Base-by-base conservation (phyloP, 2,888 invertebrate genomes). In the Sphaeridia pumilis region DNA sequence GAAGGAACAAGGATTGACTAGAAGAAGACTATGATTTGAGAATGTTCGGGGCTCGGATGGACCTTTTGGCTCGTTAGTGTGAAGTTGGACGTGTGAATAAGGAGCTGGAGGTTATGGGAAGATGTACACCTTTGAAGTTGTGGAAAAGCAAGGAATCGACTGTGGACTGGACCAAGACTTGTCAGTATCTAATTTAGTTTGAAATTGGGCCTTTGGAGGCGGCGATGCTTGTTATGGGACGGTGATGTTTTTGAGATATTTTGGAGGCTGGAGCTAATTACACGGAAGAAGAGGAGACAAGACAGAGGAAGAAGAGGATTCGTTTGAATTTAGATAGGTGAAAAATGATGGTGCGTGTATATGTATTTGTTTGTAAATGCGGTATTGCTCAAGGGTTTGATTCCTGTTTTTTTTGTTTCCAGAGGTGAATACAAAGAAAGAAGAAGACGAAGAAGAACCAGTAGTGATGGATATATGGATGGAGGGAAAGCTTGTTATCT, bases 51-150 rank as follows among this genome's bases (percentile, higher is more conserved):
- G n/a, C n/a, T n/a, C n/a, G n/a, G n/a, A n/a, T n/a, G n/a, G n/a
- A 38, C 20, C 38, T 38, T 38, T 38, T 7, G 17, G 38, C 38
- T 38, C 20, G 38, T 38, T 38, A 38, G 38, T 38, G 38, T 38
- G 38, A 38, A 38, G 38, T 5, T n/a, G 17, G 38, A 38, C 38
- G 38, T 38, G 38, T 38, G n/a, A n/a, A n/a, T 38, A 38, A 38
- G 38, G 38, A 38, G 38, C 38, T 38, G 38, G 12, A 20, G 7
- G 12, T 38, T 38, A 38, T 38, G 38, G 38, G 7, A 20, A 17
- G 20, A 38, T 17, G 17, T 38, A 17, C 38, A 38, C 38, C 38
- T 38, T 17, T 38, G 10, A n/a, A n/a, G n/a, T n/a, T n/a, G n/a
- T n/a, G n/a, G n/a, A n/a, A n/a, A n/a, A n/a, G n/a, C n/a, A n/a